Base-by-base conservation (phyloP, 1,140 invertebrate genomes). In the Agrypnia vestita region DNA sequence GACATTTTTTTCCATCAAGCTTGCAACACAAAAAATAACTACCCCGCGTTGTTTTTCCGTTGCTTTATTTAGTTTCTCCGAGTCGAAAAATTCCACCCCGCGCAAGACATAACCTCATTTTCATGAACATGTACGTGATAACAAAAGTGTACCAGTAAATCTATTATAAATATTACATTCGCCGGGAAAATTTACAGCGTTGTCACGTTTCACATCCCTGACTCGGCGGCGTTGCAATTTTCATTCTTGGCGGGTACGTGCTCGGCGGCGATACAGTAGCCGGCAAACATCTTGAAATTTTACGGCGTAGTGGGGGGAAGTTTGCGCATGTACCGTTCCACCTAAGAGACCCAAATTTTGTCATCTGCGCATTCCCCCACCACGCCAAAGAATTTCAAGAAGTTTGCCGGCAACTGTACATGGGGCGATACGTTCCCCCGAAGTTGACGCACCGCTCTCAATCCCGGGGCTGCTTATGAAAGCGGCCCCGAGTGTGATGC, bases 151-250 rank as follows among this genome's bases (percentile, higher is more conserved):
- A 0, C 61, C 12, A 64, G 17, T 64, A 64, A 13, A 44, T 64
- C 61, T 35, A 64, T 64, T 64, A 64, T 64, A 64, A 64, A 64
- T 64, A 64, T 64, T 64, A 25, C 35, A 64, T 64, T 64, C 61
- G 19, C 61, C 8, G 13, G n/a, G 61, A 64, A 64, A 64, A 19
- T 64, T 64, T 64, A 64, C 19, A 64, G 25, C 35, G 35, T 64
- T 19, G 61, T 64, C 61, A 64, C 61, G 61, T 25, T 25, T 25
- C 15, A 59, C 61, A 25, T 64, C 61, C 35, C 61, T 64, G 61
- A 64, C 61, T 64, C 61, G 13, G 59, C 25, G 59, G 59, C 61
- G 61, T 43, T 64, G 61, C 61, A 64, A 64, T 64, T 64, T 64
- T 64, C 61, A 64, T 64, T 64, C 61, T 43, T n/a, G 61, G 49